Base-by-base conservation (phyloP, 2,797 vertebrate species). In the Malacoctenus gilli region DNA sequence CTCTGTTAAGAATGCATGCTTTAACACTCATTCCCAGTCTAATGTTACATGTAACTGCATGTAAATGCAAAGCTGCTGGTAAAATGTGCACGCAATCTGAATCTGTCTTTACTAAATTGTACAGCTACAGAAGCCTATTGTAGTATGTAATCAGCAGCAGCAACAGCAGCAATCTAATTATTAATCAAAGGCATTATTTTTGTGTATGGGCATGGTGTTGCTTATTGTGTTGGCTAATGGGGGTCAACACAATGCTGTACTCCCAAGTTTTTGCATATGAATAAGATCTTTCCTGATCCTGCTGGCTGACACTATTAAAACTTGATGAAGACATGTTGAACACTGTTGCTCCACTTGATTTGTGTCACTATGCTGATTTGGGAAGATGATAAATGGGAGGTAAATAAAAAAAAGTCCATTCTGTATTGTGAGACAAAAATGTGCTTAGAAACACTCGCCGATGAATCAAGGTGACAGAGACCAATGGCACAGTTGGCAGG, bases 231-330 rank as follows among this genome's bases (percentile, higher is more conserved):
- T 80, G 77, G 61, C 66, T 79, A 73, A 82, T 65, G 64, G 15
- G 28, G 57, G 54, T 43, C 70, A 72, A 60, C 73, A 65, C 61
- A 81, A 88, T 75, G 83, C 79, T 86, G 78, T 78, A 77, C 66
- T 74, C 79, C 76, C 67, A 70, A 58, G 51, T 72, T 68, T 76
- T 59, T 80, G 82, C 77, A 81, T 62, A 77, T 75, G 78, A 84
- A 39, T 71, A 69, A 79, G 57, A 72, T 75, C 60, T 70, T 48
- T 75, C 65, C 62, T 73, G 62, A 78, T 73, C 81, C 79, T 78
- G 64, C 77, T 87, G 82, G 82, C 84, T 89, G 82, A 85, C 85
- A 83, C 73, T 74, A 90, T 89, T 88, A 89, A 91, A 89, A 79
- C 72, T 83, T 82, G 74, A 87, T 76, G 63, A 71, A 87, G 87